These are phyloP conservation scores for Ranitomeya variabilis DNA, from an alignment of 2,113 vertebrate genomes.

Conservation along the genomic window DNA sequence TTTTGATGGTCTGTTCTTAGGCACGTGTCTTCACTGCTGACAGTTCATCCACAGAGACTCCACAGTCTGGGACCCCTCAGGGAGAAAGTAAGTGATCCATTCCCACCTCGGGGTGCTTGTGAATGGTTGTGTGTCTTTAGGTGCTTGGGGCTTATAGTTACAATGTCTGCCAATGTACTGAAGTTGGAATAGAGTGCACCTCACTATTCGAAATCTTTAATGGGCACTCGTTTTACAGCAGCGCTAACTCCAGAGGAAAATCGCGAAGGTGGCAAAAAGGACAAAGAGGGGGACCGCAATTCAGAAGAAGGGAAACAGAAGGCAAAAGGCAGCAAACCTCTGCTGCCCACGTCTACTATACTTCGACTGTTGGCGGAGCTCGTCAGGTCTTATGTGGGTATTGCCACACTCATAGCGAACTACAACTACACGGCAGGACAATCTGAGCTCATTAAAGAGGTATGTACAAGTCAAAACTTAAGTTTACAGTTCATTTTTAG, in stretches of 20 bases:
- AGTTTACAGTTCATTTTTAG: not conserved
- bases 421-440: slow-evolving; percentile 93
- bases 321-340: slow-evolving; percentile 87
- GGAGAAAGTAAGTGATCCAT: slow-evolving; percentile 78
- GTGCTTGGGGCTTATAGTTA: not conserved
- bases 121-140: not conserved
- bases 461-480: slow-evolving; percentile 52
- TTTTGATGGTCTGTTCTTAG: slow-evolving; percentile 64
- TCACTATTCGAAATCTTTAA: not conserved
- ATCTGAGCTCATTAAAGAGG: slow-evolving; percentile 95
- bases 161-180: not conserved
- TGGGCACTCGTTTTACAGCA: slow-evolving; percentile 59
- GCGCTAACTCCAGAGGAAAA: slow-evolving; percentile 88
- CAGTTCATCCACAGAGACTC: slow-evolving; percentile 80
- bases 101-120: not conserved
- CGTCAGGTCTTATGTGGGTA: slow-evolving; percentile 92
- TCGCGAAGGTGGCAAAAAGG: slow-evolving; percentile 85
- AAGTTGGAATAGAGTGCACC: too few species aligned
- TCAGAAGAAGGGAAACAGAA: slow-evolving; percentile 84
- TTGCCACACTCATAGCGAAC: slow-evolving; percentile 88
- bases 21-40: slow-evolving; percentile 90
- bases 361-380: slow-evolving; percentile 89
- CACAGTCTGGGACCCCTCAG: slow-evolving; percentile 85
- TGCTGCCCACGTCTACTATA: slow-evolving; percentile 93
- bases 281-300: slow-evolving; percentile 84